Evolutionary conservation across 2,797 vertebrate genomes (phyloP).

Genomic region (Champsocephalus esox): DNA sequence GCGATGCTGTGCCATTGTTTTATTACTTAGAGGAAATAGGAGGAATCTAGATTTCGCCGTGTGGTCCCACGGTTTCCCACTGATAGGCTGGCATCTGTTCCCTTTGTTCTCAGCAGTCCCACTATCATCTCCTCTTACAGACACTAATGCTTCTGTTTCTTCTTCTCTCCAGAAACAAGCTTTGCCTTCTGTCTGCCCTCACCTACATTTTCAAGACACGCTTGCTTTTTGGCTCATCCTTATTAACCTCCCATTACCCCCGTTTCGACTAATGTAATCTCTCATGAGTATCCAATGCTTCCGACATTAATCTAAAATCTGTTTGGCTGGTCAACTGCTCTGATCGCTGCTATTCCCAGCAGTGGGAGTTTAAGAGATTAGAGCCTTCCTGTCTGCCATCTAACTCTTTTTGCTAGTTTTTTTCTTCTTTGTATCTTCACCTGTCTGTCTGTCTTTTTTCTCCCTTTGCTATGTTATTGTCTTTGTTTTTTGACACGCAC

Average conservation of each 20-base stretch:
- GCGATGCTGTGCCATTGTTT: slow-evolving; percentile 78
- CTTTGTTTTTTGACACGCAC: slow-evolving; percentile 18
- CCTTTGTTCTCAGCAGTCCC: slow-evolving; percentile 65
- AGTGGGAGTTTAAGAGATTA: slow-evolving; percentile 12
- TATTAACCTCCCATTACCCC: slow-evolving; percentile 64
- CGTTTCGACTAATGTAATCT: slow-evolving; percentile 58
- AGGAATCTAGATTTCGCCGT: slow-evolving; percentile 75
- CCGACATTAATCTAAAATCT: slow-evolving; percentile 45
- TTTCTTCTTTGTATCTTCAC: neutral
- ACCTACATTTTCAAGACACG: slow-evolving; percentile 59
- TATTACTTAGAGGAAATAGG: slow-evolving; percentile 80
- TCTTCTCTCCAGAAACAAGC: slow-evolving; percentile 36
- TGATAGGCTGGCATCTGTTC: slow-evolving; percentile 80
- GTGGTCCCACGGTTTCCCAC: slow-evolving; percentile 72
- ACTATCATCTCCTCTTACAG: slow-evolving; percentile 67
- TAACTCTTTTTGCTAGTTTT: neutral
- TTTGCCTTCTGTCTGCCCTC: slow-evolving; percentile 52
- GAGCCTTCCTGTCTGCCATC: neutral
- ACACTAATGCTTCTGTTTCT: slow-evolving; percentile 63
- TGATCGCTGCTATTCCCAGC: slow-evolving; percentile 39
- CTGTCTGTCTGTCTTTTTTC: slow-evolving; percentile 15
- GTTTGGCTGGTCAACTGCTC: slow-evolving; percentile 58
- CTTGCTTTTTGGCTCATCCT: slow-evolving; percentile 59
- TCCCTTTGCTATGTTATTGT: slow-evolving; percentile 6
- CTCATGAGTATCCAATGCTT: slow-evolving; percentile 38